Conservation (phyloP, 2,888 invertebrate species). For the Eutolmus rufibarbis region DNA sequence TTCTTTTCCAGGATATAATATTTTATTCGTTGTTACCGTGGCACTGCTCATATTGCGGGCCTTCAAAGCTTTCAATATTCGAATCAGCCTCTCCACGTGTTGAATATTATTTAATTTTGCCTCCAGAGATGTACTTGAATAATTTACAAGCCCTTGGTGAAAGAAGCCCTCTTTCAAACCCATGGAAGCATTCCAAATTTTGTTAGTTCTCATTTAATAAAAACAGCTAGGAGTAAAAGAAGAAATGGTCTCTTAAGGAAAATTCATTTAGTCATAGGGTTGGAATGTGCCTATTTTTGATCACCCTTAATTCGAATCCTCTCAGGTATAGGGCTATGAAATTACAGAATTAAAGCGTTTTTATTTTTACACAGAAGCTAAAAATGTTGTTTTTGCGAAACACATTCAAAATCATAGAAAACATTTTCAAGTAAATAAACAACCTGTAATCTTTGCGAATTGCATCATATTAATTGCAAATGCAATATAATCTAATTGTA, state of each 20-base stretch:
- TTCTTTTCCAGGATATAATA: neutral
- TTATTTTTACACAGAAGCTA: too few relatives aligned
- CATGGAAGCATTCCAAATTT: neutral
- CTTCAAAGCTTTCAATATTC: neutral
- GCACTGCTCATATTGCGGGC: neutral
- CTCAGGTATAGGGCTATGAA: neutral
- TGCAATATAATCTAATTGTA: too few relatives aligned
- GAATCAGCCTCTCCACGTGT: neutral
- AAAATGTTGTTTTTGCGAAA: too few relatives aligned
- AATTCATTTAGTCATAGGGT: neutral
- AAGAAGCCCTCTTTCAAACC: neutral
- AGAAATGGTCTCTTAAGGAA: neutral
- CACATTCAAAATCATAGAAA: too few relatives aligned
- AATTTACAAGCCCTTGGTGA: neutral
- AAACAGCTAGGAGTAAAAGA: neutral
- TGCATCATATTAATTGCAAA: too few relatives aligned
- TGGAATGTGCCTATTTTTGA: neutral
- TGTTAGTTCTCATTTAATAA: neutral
- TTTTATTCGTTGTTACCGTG: neutral
- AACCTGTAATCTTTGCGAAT: too few relatives aligned
- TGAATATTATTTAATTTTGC: neutral
- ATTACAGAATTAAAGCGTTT: neutral
- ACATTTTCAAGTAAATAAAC: too few relatives aligned
- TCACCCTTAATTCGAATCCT: neutral
- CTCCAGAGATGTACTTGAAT: neutral